Percentiles rank a stretch among this genome's conserved stretches.
Conservation (phyloP, 23 tunicate species). For the Trididemnum clinides region DNA sequence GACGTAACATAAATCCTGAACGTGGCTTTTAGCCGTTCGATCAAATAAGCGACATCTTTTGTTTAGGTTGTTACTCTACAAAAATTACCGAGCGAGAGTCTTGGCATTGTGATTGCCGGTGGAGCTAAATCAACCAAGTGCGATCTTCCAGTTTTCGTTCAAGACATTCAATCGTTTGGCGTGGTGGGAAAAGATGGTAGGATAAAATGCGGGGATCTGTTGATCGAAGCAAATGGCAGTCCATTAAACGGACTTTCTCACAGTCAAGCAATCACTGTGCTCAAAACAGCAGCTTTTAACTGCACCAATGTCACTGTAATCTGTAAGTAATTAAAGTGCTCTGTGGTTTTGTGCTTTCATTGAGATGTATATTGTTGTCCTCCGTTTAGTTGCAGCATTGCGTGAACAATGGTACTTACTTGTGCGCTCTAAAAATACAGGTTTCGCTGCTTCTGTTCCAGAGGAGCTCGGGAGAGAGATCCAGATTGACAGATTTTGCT, state of each 20-base stretch:
- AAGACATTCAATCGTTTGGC: slow-evolving; percentile 55
- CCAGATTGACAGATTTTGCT: too few species aligned
- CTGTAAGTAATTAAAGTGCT: slow-evolving; percentile 13
- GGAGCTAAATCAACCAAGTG: slow-evolving; percentile 43
- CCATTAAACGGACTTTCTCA: slow-evolving; percentile 55
- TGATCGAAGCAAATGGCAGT: slow-evolving; percentile 46
- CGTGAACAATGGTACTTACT: too few species aligned
- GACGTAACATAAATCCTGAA: too few species aligned
- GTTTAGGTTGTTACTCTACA: slow-evolving; percentile 43
- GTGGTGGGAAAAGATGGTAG: slow-evolving; percentile 62
- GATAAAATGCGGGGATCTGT: slow-evolving; percentile 62
- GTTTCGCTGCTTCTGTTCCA: too few species aligned
- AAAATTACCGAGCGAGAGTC: slow-evolving; percentile 51
- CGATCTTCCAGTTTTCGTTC: slow-evolving; percentile 72
- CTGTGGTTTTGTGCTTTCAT: too few species aligned
- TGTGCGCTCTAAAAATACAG: too few species aligned
- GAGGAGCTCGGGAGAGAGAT: too few species aligned
- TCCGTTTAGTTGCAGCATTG: too few species aligned
- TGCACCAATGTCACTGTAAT: slow-evolving; percentile 31
- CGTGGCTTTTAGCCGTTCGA: too few species aligned
- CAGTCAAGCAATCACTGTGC: slow-evolving; percentile 43
- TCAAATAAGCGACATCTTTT: neutral
- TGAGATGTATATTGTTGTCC: too few species aligned
- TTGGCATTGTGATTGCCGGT: slow-evolving; percentile 82
- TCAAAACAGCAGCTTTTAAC: slow-evolving; percentile 49